These are phyloP conservation scores for Morpho helenor DNA, from an alignment of 2,888 invertebrate genomes.

Conservation along the genomic window DNA sequence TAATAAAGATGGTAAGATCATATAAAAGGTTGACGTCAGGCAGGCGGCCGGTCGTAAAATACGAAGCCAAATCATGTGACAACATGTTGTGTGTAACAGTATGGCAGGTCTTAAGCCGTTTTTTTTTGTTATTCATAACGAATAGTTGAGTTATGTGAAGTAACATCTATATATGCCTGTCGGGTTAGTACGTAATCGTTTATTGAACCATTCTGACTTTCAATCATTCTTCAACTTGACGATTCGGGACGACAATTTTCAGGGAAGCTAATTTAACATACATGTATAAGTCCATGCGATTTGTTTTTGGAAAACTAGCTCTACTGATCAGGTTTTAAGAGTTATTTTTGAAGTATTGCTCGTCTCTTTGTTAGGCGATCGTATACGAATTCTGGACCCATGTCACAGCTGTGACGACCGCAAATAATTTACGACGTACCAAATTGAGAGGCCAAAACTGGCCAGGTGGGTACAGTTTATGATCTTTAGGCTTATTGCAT, in stretches of 20 bases:
- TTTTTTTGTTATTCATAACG: too few relatives aligned
- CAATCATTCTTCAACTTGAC: constrained; percentile 19
- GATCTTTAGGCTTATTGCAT: constrained; percentile 5
- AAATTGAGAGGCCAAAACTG: constrained; percentile 17
- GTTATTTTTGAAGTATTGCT: neutral
- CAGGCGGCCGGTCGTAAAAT: too few relatives aligned
- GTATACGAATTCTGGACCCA: constrained; percentile 14
- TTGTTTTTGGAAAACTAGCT: neutral
- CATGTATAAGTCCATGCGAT: neutral
- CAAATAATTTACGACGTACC: constrained; percentile 21
- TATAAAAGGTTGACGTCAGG: too few relatives aligned
- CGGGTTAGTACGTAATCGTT: neutral
- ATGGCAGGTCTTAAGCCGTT: too few relatives aligned
- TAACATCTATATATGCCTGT: neutral
- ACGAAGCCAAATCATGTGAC: too few relatives aligned
- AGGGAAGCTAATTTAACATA: constrained; percentile 13
- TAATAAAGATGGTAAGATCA: too few relatives aligned
- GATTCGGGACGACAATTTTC: constrained; percentile 16
- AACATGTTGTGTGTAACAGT: too few relatives aligned
- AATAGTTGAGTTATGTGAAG: too few relatives aligned
- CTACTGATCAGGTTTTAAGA: neutral
- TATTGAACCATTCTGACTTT: constrained; percentile 15
- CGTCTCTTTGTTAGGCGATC: neutral
- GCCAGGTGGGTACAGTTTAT: constrained; percentile 20
- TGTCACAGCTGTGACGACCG: constrained; percentile 23